Percentiles rank a stretch among this genome's conserved stretches.
These are phyloP conservation scores for Rafetus swinhoei DNA, from an alignment of 2,113 vertebrate species.

Conservation along the genomic window DNA sequence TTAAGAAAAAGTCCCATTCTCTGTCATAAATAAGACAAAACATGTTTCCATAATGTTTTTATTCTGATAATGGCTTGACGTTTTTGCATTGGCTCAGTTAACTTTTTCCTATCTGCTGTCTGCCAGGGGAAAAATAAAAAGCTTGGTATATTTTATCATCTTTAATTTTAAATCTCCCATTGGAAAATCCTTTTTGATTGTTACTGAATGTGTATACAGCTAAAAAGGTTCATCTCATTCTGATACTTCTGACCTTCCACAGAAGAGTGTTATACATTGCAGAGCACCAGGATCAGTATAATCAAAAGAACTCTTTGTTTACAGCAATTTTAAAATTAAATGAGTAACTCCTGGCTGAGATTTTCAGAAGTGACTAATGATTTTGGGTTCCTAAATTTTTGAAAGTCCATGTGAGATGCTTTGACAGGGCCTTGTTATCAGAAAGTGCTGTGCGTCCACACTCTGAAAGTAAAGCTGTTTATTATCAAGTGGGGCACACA, in stretches of 20 bases:
- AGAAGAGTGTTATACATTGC: background rate
- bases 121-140: constrained; percentile 45
- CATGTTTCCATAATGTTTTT: constrained; percentile 60
- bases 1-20: background rate
- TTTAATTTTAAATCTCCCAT: constrained; percentile 37
- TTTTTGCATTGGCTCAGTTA: constrained; percentile 61
- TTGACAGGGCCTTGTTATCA: background rate
- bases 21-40: constrained; percentile 47
- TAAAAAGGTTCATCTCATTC: background rate
- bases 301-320: background rate
- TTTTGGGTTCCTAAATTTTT: background rate
- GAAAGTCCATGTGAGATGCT: background rate
- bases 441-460: background rate
- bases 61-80: constrained; percentile 67
- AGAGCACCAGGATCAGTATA: background rate
- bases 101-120: constrained; percentile 56
- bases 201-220: constrained; percentile 12
- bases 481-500: background rate
- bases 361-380: background rate
- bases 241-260: background rate
- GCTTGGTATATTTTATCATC: background rate
- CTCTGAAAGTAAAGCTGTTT: background rate
- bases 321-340: background rate
- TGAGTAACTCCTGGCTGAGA: background rate
- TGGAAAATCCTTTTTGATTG: constrained; percentile 38